Percentiles rank a stretch among this genome's conserved stretches.
phyloP scores from a whole-genome alignment of 2,797 vertebrate species.

The Eupleurogrammus muticus region DNA sequence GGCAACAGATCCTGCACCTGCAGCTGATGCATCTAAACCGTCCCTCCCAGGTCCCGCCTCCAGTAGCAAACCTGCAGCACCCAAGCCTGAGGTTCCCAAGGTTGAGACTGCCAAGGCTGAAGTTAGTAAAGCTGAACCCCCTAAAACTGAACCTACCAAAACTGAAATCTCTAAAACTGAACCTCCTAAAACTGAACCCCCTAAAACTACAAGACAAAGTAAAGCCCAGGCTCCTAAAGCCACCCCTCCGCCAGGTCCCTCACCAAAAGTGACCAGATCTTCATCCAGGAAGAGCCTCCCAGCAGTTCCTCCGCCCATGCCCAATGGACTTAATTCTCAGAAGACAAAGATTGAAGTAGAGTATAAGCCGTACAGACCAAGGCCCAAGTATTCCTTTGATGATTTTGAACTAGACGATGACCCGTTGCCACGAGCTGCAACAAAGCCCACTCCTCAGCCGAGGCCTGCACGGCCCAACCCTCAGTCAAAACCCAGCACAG shows the following conservation, averaged over 20 bases:
- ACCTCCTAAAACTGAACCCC: constrained; percentile 42
- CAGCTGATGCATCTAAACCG: constrained; percentile 43
- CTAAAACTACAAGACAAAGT: constrained; percentile 66
- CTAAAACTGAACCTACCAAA: constrained; percentile 32
- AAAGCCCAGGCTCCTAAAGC: constrained; percentile 61
- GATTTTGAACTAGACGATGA: constrained; percentile 88
- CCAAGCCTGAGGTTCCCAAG: constrained; percentile 52
- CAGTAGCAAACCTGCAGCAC: constrained; percentile 46
- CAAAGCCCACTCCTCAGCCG: constrained; percentile 35
- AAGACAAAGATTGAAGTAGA: constrained; percentile 79
- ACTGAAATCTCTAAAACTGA: constrained; percentile 45
- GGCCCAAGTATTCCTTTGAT: constrained; percentile 84
- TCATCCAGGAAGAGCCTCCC: constrained; percentile 78
- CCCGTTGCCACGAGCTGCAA: constrained; percentile 56
- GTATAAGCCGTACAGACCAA: constrained; percentile 85
- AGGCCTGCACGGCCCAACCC: constrained; percentile 25
- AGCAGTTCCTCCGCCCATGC: constrained; percentile 83
- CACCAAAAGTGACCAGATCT: constrained; percentile 69
- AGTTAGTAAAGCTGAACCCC: constrained; percentile 35
- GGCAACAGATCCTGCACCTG: constrained; percentile 35
- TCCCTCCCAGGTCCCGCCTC: constrained; percentile 41
- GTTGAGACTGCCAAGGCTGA: constrained; percentile 43
- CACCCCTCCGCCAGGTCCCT: constrained; percentile 46
- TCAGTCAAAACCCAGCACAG: constrained; percentile 27
- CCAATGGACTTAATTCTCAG: constrained; percentile 80